Percentiles rank a stretch among this genome's conserved stretches.
Evolutionary conservation across 2,113 vertebrate species (phyloP).

Genomic region (Pionites leucogaster): DNA sequence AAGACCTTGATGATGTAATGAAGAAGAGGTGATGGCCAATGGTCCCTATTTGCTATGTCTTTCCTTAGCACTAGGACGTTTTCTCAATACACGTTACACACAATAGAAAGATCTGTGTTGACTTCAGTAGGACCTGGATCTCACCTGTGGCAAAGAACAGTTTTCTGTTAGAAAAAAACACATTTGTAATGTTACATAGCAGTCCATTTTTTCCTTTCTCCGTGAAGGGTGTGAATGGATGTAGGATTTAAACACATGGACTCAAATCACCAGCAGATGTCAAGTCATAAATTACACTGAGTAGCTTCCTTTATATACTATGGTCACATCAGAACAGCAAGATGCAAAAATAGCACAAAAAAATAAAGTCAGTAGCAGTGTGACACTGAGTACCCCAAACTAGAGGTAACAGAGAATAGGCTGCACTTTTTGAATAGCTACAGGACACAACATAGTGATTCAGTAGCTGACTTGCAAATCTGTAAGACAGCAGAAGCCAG

Average conservation of each 20-base stretch:
- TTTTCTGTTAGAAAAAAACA: neutral
- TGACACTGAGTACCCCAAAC: slow-evolving; percentile 14
- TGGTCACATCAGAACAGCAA: neutral
- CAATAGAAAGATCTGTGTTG: neutral
- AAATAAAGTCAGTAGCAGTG: neutral
- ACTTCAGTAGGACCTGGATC: neutral
- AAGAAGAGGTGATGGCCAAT: neutral
- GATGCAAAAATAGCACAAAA: neutral
- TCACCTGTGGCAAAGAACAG: neutral
- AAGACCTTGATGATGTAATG: neutral
- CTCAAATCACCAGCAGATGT: neutral
- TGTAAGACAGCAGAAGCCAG: slow-evolving; percentile 29
- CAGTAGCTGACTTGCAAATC: neutral
- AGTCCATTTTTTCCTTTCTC: neutral
- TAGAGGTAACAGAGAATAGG: neutral
- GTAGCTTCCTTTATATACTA: neutral
- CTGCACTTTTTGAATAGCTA: neutral
- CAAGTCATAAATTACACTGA: neutral
- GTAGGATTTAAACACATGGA: neutral
- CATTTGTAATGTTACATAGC: fast-evolving
- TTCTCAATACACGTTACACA: neutral
- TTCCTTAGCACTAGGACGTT: neutral
- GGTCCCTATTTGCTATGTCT: neutral
- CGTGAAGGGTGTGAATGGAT: neutral
- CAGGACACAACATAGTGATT: fast-evolving